These are phyloP conservation scores for Rhopalosiphum maidis DNA, from an alignment of 1,140 invertebrate species.

Conservation along the genomic window DNA sequence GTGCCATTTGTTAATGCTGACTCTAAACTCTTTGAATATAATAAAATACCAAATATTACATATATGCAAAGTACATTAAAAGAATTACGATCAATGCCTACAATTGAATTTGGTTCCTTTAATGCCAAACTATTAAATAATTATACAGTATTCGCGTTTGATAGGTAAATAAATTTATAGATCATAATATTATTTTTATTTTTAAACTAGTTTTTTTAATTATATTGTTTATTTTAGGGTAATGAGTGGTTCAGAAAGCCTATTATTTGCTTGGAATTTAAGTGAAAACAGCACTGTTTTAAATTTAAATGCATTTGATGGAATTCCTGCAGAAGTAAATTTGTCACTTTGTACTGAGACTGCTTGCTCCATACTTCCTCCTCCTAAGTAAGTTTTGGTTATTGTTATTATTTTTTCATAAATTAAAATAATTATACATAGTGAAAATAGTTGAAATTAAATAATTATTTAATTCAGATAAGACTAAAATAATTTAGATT, in stretches of 20 bases:
- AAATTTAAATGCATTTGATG: conserved; percentile 30
- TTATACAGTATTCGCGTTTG: conserved; percentile 41
- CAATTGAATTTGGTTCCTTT: conserved; percentile 49
- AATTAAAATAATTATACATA: background rate
- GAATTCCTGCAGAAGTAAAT: background rate
- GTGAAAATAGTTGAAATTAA: background rate
- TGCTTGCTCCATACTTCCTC: conserved; percentile 45
- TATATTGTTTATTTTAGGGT: conserved; percentile 23
- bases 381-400: conserved; percentile 34
- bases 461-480: background rate
- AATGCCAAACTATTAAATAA: conserved; percentile 45
- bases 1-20: conserved; percentile 40
- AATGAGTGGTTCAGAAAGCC: conserved; percentile 41
- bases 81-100: conserved; percentile 30
- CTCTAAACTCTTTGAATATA: conserved; percentile 30
- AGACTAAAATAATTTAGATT: background rate
- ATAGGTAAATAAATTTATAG: conserved; percentile 26
- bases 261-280: conserved; percentile 47
- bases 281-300: conserved; percentile 39
- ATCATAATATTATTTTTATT: background rate
- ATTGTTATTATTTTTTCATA: background rate
- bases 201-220: background rate
- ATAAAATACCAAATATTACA: conserved; percentile 47
- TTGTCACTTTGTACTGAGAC: conserved; percentile 37
- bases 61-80: conserved; percentile 12